Conservation (phyloP, 2,888 invertebrate species). For the Apamea monoglypha region DNA sequence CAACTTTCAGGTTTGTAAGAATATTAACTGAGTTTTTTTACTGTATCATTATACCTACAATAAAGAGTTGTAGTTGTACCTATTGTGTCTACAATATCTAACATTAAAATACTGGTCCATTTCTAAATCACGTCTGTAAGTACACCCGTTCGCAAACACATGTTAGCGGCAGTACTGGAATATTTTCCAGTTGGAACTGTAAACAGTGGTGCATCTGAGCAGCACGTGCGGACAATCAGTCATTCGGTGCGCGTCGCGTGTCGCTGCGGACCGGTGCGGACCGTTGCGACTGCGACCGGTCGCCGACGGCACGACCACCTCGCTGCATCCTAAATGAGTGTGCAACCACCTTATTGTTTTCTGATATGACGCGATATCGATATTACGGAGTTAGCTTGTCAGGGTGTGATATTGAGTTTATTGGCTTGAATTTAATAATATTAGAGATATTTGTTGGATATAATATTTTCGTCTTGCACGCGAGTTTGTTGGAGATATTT, state of each 20-base stretch:
- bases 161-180: slow-evolving; percentile 44
- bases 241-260: slow-evolving; percentile 73
- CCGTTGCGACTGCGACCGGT: slow-evolving; percentile 45
- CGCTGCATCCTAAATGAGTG: slow-evolving; percentile 70
- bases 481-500: neutral
- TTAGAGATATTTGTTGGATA: neutral
- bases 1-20: neutral
- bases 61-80: neutral
- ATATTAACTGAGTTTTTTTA: neutral
- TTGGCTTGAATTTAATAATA: neutral
- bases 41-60: neutral
- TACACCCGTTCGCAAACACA: slow-evolving; percentile 33
- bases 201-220: slow-evolving; percentile 61
- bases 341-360: slow-evolving; percentile 63
- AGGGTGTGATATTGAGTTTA: slow-evolving; percentile 25
- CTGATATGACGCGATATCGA: slow-evolving; percentile 50
- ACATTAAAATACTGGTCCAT: neutral
- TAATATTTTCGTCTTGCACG: neutral
- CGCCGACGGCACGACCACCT: slow-evolving; percentile 48
- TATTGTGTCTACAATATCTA: neutral
- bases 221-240: slow-evolving; percentile 76
- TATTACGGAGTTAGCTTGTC: slow-evolving; percentile 28
- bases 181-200: slow-evolving; percentile 53
- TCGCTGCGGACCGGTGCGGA: slow-evolving; percentile 50
- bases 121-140: slow-evolving; percentile 48